Percentiles rank a stretch among this genome's conserved stretches.
These are phyloP conservation scores for Lates calcarifer DNA, from an alignment of 2,113 vertebrate species.

Conservation along the genomic window DNA sequence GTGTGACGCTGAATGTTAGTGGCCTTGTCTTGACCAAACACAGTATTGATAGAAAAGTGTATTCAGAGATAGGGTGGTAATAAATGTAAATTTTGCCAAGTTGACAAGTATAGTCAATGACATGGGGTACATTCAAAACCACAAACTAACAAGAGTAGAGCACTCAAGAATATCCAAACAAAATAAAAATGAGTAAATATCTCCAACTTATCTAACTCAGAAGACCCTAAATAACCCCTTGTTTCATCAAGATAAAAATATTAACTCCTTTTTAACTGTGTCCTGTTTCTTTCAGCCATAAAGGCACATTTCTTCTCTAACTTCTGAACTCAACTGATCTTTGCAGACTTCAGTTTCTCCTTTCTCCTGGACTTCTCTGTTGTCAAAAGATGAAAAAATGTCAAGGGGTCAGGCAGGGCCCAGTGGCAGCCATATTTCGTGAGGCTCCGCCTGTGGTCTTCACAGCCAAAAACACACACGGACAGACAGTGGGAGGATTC, in stretches of 20 bases:
- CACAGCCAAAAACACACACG: constrained; percentile 74
- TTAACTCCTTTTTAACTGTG: not conserved
- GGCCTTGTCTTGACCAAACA: constrained; percentile 11
- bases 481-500: constrained; percentile 80
- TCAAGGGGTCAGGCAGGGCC: constrained; percentile 58
- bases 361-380: constrained; percentile 39
- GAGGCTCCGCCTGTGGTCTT: constrained; percentile 71
- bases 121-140: constrained; percentile 4
- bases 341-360: constrained; percentile 24
- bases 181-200: constrained; percentile 18
- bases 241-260: not conserved
- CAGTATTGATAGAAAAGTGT: constrained; percentile 19
- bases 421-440: constrained; percentile 70
- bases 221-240: not conserved
- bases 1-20: constrained; percentile 11
- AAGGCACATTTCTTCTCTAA: constrained; percentile 2
- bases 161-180: not conserved
- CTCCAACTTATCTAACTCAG: not conserved
- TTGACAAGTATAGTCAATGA: constrained; percentile 18
- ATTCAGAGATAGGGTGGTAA: constrained; percentile 28
- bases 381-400: constrained; percentile 65
- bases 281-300: not conserved
- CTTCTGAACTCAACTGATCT: constrained; percentile 56
- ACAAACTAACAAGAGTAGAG: not conserved
- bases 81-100: constrained; percentile 3